Evolutionary conservation across 2,888 invertebrate genomes (phyloP), one percentile per base, ranked within the genome.

Genomic region (Argyresthia albistria): DNA sequence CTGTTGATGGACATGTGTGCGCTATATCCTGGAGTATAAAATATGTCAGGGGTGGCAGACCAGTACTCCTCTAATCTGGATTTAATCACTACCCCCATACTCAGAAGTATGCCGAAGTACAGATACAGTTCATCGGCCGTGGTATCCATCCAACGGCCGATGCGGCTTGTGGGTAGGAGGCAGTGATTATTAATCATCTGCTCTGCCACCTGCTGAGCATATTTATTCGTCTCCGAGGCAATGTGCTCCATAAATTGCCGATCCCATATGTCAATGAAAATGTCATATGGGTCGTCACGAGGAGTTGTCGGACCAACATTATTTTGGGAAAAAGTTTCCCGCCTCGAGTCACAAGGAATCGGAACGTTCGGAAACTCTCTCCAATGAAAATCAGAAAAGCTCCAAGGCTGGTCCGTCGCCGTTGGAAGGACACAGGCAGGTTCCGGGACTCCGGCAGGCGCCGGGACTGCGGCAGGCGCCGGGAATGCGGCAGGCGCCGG

Each of bases 201-300:
- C 6, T 39, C n/a, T 35, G 56, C 58, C 14, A 59, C 1, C 46
- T 63, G 55, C 54, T 66, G 60, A n/a, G 64, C 64, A 52, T 66
- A 65, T 12, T 35, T 52, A 43, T 66, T 67, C 0, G 64, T 65
- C 42, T 62, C 61, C 9, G 8, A 7, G 6, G 39, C 61, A 35
- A 66, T 65, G 43, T 56, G 37, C 52, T 63, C 57, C 61, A 68
- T 65, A 15, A 63, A 54, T 46, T 56, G 16, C 0, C 56, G 54
- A 59, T 65, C 58, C 42, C 35, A 37, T 8, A 37, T 50, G 12
- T 54, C 55, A 52, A 54, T 51, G 51, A 64, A 66, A 45, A 57
- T 52, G 35, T 59, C 59, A 50, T 60, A 63, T 7, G 63, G 60
- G 35, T 57, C 56, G 47, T 2, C 53, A 10, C 14, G 15, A n/a